phyloP scores from a whole-genome alignment of 1,140 invertebrate genomes.

The Drosophila arawakana region DNA sequence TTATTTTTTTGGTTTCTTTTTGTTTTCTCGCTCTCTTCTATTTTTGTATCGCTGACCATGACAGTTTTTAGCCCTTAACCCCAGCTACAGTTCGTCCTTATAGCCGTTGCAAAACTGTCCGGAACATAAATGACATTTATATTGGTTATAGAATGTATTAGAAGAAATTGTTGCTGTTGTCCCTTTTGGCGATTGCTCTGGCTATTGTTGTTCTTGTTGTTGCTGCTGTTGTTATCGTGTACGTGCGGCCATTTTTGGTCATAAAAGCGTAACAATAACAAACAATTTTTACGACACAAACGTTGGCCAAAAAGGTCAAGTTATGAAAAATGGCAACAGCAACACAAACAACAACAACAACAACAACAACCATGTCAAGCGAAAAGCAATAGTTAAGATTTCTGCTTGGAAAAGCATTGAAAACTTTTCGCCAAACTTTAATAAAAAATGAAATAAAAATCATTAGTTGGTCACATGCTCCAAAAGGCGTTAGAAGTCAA shows the following conservation, averaged over 20 bases:
- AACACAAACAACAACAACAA: constrained; percentile 4
- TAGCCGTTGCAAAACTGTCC: constrained; percentile 52
- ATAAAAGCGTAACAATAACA: constrained; percentile 61
- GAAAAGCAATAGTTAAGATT: constrained; percentile 36
- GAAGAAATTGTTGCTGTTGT: constrained; percentile 44
- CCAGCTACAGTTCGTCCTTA: background rate
- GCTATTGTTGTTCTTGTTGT: constrained; percentile 4
- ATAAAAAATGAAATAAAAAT: constrained; percentile 15
- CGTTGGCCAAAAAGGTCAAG: constrained; percentile 63
- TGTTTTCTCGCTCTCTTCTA: constrained; percentile 31
- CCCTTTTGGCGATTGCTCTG: background rate
- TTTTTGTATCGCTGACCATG: constrained; percentile 69
- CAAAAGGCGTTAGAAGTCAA: constrained; percentile 39
- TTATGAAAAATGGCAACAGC: constrained; percentile 59
- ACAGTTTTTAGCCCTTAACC: constrained; percentile 58
- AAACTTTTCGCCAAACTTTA: constrained; percentile 44
- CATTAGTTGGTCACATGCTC: constrained; percentile 43
- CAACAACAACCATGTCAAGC: background rate
- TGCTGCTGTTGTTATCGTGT: constrained; percentile 32
- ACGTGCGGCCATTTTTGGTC: constrained; percentile 46
- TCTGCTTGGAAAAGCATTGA: constrained; percentile 41
- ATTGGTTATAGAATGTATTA: constrained; percentile 76
- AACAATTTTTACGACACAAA: constrained; percentile 61
- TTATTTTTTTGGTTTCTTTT: constrained; percentile 11
- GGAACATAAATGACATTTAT: constrained; percentile 81